Percentiles rank a stretch among this genome's conserved stretches.
Conservation (phyloP, 2,113 vertebrate genomes). For the Cottus gobio region DNA sequence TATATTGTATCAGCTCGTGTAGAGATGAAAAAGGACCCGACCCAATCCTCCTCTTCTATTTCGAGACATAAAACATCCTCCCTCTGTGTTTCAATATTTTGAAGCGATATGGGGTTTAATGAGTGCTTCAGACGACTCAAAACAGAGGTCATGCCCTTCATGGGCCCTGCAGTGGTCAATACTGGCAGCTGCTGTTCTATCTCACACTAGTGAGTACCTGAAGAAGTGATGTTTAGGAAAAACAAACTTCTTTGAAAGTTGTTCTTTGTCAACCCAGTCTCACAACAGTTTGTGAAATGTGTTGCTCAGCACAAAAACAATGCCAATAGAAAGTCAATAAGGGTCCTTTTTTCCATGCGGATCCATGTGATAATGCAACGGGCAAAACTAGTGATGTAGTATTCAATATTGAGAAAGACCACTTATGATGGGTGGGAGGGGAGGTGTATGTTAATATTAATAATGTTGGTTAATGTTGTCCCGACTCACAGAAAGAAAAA, state of each 20-base stretch:
- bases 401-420: neutral
- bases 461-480: neutral
- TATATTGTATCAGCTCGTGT: neutral
- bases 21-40: conserved; percentile 23
- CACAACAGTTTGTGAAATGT: neutral
- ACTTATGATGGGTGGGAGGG: neutral
- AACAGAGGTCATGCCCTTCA: neutral
- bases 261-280: neutral
- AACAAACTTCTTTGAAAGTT: neutral
- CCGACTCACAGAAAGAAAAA: neutral
- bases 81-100: neutral
- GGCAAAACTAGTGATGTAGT: neutral
- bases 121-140: conserved; percentile 5
- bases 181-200: neutral
- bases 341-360: neutral
- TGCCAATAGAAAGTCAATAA: no score
- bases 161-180: neutral
- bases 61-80: conserved; percentile 23
- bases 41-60: conserved; percentile 13
- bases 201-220: neutral
- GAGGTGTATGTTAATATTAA: neutral
- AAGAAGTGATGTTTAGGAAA: neutral
- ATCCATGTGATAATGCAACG: no score
- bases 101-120: conserved; percentile 15
- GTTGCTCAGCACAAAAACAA: neutral